phyloP scores from a whole-genome alignment of 2,888 invertebrate genomes.

The Rhopalosiphum nymphaeae region DNA sequence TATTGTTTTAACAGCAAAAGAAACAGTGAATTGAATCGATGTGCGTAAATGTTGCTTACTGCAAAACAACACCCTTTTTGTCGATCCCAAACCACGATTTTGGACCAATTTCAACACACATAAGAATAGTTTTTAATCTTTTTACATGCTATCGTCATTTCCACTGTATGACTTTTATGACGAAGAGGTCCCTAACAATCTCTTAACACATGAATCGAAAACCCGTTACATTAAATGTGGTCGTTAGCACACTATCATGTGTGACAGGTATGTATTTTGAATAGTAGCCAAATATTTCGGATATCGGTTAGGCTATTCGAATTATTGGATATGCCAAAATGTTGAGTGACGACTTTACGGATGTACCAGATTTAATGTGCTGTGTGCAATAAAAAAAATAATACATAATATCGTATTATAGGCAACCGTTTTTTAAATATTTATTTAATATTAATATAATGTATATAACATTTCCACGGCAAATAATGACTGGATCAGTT shows the following conservation, averaged over 20 bases:
- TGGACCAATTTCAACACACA: constrained; percentile 52
- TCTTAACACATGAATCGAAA: constrained; percentile 53
- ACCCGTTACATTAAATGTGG: constrained; percentile 20
- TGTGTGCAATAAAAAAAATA: constrained; percentile 9
- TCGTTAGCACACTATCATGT: constrained; percentile 54
- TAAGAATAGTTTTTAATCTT: constrained; percentile 40
- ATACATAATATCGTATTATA: background rate
- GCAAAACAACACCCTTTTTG: constrained; percentile 16
- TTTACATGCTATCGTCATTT: constrained; percentile 57
- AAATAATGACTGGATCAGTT: background rate
- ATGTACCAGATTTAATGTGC: constrained; percentile 40
- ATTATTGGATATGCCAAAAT: constrained; percentile 47
- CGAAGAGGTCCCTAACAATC: constrained; percentile 13
- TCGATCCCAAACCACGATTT: constrained; percentile 21
- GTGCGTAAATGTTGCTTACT: constrained; percentile 6
- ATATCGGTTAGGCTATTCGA: constrained; percentile 32
- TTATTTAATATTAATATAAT: background rate
- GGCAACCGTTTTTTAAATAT: background rate
- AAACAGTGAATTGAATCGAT: background rate
- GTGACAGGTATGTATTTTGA: constrained; percentile 60
- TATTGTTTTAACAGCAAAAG: background rate
- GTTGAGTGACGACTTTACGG: constrained; percentile 35
- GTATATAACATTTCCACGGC: background rate
- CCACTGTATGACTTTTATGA: constrained; percentile 55
- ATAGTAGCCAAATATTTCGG: constrained; percentile 51